A percentile compares a stretch with the other conserved stretches of the same genome.
These are phyloP conservation scores for Ctenochaetus hawaiiensis DNA, from an alignment of 2,797 vertebrate species.

Conservation along the genomic window DNA sequence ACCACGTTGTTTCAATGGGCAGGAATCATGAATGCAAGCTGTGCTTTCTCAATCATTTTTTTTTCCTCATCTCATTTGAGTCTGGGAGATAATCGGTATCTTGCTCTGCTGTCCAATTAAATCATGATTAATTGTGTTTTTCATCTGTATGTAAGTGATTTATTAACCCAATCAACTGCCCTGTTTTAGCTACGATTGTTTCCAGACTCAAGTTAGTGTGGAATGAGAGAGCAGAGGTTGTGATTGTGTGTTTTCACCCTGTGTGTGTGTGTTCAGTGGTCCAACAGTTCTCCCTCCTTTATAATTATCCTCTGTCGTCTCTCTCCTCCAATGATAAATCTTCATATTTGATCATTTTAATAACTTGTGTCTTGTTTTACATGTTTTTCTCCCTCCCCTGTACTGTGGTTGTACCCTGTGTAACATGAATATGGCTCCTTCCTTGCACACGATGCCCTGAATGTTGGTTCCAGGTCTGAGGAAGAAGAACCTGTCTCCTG, in stretches of 20 bases:
- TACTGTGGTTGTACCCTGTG: constrained; percentile 61
- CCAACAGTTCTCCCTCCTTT: constrained; percentile 58
- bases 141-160: constrained; percentile 39
- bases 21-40: constrained; percentile 64
- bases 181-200: constrained; percentile 22
- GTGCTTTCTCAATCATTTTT: constrained; percentile 37
- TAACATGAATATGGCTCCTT: constrained; percentile 75
- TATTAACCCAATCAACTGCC: constrained; percentile 60
- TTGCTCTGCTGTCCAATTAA: constrained; percentile 35
- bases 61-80: constrained; percentile 39
- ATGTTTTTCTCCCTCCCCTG: constrained; percentile 35
- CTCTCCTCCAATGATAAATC: background rate
- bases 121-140: constrained; percentile 24
- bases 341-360: constrained; percentile 25
- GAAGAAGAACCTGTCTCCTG: constrained; percentile 97
- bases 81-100: constrained; percentile 49
- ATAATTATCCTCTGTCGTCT: background rate
- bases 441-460: constrained; percentile 74
- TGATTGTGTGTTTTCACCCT: constrained; percentile 67
- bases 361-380: constrained; percentile 29
- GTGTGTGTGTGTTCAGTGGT: constrained; percentile 77
- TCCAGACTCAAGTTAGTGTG: constrained; percentile 51
- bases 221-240: constrained; percentile 62
- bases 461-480: constrained; percentile 90
- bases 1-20: constrained; percentile 63